Evolutionary conservation across 2,797 vertebrate species (phyloP), one percentile per base, ranked within the genome.

Genomic region (Otolemur crassicaudatus): DNA sequence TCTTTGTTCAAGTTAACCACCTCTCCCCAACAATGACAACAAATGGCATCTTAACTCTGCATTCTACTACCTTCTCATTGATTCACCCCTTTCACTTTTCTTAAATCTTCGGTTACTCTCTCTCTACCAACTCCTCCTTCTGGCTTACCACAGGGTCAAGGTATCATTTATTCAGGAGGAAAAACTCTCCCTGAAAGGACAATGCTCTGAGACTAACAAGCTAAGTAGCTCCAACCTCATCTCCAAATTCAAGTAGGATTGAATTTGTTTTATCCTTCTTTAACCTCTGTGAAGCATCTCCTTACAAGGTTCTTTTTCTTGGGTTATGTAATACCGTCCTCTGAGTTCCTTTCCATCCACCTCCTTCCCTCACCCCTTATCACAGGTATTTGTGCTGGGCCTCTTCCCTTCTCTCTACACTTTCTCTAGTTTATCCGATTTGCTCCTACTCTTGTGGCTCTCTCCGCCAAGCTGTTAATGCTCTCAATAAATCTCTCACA

Each of bases 401-500:
- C 7, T n/a, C 72, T 70, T 85, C 53, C 87, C 88, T 84, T 49
- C 72, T 56, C 49, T 40, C 75, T 20, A 13, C 0, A 63, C 75
- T 76, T 86, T 61, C 43, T 81, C 81, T 79, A 49, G 29, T 43
- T 85, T 56, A 89, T 84, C 94, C 63, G 77, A 85, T 43, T 89
- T 17, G 22, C 67, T 75, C 83, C 19, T 56, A n/a, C 16, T 49
- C 58, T 73, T 92, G 81, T 10, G 69, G 49, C 67, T 90, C 16
- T 87, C 90, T 65, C 70, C 27, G 46, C 16, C 23, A 73, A 67
- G 87, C 87, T 67, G 63, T 76, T 85, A 72, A 79, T 40, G 63
- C 72, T 46, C 82, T 87, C 46, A 23, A 67, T 56, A 82, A 95
- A 94, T 92, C 83, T 83, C 86, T 89, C 86, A 72, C 77, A 65